A percentile compares a stretch with the other conserved stretches of the same genome.
These are phyloP conservation scores for Listrodromus nycthemerus DNA, from an alignment of 2,888 invertebrate genomes.

Conservation along the genomic window DNA sequence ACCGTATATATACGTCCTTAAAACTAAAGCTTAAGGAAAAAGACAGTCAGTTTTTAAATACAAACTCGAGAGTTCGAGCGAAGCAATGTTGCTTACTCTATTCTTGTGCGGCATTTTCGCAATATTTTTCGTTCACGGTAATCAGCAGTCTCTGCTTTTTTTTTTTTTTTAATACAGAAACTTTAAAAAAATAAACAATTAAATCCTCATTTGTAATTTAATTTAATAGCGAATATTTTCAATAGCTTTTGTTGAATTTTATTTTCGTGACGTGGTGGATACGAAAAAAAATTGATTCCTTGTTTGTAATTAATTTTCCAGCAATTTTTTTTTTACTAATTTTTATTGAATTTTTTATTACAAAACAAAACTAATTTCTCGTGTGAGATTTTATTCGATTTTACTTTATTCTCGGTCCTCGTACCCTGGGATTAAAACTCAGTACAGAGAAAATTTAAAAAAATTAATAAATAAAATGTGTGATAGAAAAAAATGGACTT, in stretches of 20 bases:
- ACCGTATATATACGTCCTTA: constrained; percentile 51
- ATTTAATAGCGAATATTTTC: background rate
- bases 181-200: no score
- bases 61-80: background rate
- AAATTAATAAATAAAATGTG: background rate
- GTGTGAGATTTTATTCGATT: no score
- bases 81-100: constrained; percentile 44
- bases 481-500: background rate
- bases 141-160: no score
- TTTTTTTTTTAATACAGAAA: no score
- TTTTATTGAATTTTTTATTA: no score
- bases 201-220: no score
- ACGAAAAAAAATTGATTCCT: no score
- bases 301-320: background rate
- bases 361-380: no score
- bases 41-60: constrained; percentile 34
- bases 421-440: background rate
- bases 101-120: constrained; percentile 4
- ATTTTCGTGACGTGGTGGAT: no score
- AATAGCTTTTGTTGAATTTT: no score
- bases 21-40: background rate
- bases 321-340: background rate
- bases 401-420: background rate
- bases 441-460: background rate
- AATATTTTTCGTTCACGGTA: background rate